Percentiles rank a stretch among this genome's conserved stretches.
phyloP scores from a whole-genome alignment of 2,113 vertebrate species.

The Corythoichthys haematopterus region DNA sequence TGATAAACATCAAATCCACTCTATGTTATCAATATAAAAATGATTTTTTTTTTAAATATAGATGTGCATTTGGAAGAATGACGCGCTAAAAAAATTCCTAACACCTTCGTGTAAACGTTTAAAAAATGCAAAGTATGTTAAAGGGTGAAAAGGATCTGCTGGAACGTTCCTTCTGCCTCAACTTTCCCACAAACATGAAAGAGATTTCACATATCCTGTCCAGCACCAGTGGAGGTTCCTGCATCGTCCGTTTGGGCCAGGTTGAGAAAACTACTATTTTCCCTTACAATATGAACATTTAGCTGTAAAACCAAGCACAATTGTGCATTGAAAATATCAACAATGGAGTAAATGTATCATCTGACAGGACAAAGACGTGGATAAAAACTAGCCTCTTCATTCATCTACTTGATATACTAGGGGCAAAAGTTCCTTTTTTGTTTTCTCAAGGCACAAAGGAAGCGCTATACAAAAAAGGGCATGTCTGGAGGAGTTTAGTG shows the following conservation, averaged over 20 bases:
- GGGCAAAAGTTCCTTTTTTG: not conserved
- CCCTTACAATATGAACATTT: constrained; percentile 3
- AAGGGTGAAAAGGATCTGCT: not conserved
- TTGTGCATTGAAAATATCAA: constrained; percentile 6
- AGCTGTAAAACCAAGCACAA: not conserved
- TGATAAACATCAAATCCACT: no score
- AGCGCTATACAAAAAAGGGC: not conserved
- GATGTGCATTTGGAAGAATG: no score
- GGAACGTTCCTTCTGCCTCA: constrained; percentile 19
- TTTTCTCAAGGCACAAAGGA: not conserved
- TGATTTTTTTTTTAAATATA: no score
- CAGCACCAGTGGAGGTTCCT: not conserved
- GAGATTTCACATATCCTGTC: constrained; percentile 29
- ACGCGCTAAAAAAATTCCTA: not conserved
- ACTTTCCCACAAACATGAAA: constrained; percentile 72
- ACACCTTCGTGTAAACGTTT: not conserved
- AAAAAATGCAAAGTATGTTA: not conserved
- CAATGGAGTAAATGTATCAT: constrained; percentile 6
- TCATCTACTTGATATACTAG: not conserved
- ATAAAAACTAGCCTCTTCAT: not conserved
- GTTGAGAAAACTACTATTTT: not conserved
- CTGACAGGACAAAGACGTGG: not conserved
- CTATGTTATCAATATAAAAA: no score
- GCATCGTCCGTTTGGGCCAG: not conserved
- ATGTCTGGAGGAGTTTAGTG: not conserved